Conservation (phyloP, 2,113 vertebrate species). For the Bubo bubo region DNA sequence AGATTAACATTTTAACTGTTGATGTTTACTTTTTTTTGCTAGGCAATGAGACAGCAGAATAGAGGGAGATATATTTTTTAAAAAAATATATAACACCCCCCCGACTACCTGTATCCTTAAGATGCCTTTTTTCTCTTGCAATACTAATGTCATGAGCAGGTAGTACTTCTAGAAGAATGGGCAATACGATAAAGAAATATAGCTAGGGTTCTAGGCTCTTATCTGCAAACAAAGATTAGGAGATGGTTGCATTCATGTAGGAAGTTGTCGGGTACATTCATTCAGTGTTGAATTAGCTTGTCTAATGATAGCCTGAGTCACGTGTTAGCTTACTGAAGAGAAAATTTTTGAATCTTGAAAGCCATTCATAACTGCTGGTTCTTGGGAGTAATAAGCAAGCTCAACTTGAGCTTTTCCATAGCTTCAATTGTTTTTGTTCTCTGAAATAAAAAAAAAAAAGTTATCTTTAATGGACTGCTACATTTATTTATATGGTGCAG, state of each 20-base stretch:
- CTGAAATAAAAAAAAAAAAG: background rate
- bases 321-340: background rate
- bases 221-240: background rate
- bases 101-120: accelerated
- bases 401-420: accelerated
- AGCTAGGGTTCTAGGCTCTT: background rate
- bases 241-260: background rate
- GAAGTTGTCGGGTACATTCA: accelerated
- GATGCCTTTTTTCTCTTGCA: accelerated
- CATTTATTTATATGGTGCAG: accelerated
- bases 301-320: background rate
- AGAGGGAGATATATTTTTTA: accelerated
- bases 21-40: accelerated
- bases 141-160: accelerated
- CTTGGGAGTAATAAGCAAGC: background rate
- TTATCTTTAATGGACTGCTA: background rate
- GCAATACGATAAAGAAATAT: accelerated
- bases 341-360: background rate
- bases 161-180: accelerated
- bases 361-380: background rate
- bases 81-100: too few species aligned
- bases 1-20: accelerated
- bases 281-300: background rate
- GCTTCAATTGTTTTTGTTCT: background rate
- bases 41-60: too few species aligned